Evolutionary conservation across 2,797 vertebrate species (phyloP).

Genomic region (Manis pentadactyla): DNA sequence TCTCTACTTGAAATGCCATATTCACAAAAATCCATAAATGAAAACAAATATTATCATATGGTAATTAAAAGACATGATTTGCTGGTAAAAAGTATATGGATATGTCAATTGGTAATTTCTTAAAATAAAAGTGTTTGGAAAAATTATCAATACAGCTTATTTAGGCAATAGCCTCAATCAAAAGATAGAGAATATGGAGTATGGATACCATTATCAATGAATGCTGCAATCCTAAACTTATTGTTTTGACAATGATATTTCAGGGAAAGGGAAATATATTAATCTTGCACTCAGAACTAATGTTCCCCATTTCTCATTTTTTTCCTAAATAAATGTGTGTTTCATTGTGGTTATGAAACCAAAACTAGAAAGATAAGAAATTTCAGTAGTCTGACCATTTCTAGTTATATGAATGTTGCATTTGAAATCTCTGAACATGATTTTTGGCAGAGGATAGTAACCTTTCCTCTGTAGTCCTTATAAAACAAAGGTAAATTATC

Average conservation of each 20-base stretch:
- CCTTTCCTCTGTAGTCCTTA: neutral
- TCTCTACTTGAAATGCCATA: neutral
- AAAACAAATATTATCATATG: neutral
- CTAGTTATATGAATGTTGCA: neutral
- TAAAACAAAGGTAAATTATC: neutral
- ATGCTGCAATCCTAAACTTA: neutral
- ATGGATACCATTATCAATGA: neutral
- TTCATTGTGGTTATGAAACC: neutral
- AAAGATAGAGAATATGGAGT: neutral
- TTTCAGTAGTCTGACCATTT: neutral
- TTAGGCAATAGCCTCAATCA: neutral
- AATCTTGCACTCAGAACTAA: neutral
- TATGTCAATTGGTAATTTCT: neutral
- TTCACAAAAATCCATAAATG: neutral
- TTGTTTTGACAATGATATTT: neutral
- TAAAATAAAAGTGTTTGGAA: neutral
- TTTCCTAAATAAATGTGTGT: neutral
- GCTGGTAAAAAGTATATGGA: neutral
- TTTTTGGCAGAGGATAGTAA: neutral
- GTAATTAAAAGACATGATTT: neutral
- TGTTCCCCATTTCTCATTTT: neutral
- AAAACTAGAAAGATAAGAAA: neutral
- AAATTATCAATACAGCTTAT: neutral
- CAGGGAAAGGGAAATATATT: neutral
- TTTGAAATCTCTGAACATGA: constrained; percentile 6